These are phyloP conservation scores for Drosophila colorata DNA, from an alignment of 2,888 invertebrate genomes.

Conservation along the genomic window DNA sequence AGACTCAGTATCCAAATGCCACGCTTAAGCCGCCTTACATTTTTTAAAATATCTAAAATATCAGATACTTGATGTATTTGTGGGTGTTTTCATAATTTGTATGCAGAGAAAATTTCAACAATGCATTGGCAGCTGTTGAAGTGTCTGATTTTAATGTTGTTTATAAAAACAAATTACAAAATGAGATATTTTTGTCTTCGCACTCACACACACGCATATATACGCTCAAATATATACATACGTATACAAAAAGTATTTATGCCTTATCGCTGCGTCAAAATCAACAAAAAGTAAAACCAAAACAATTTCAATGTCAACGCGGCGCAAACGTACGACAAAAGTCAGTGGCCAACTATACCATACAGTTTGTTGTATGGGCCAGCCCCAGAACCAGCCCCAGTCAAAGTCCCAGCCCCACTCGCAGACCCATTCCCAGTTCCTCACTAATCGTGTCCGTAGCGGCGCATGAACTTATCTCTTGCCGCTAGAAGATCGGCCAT, in stretches of 20 bases:
- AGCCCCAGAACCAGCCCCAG: slow-evolving; percentile 1
- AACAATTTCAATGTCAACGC: slow-evolving; percentile 82
- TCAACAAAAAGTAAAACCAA: slow-evolving; percentile 72
- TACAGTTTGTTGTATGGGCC: slow-evolving; percentile 3
- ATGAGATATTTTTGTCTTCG: slow-evolving; percentile 56
- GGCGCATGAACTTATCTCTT: slow-evolving; percentile 58
- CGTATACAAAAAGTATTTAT: slow-evolving; percentile 56
- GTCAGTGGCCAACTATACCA: slow-evolving; percentile 73
- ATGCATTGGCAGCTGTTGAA: slow-evolving; percentile 57
- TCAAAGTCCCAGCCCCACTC: slow-evolving; percentile 8
- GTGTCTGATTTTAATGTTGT: slow-evolving; percentile 58
- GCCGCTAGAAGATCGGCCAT: slow-evolving; percentile 68
- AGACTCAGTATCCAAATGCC: too few species aligned
- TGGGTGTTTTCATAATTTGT: slow-evolving; percentile 1
- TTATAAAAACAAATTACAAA: slow-evolving; percentile 76
- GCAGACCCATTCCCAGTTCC: slow-evolving; percentile 27
- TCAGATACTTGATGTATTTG: slow-evolving; percentile 20
- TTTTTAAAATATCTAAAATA: background rate
- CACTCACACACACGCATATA: slow-evolving; percentile 7
- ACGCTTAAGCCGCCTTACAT: too few species aligned
- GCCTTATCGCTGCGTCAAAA: slow-evolving; percentile 77
- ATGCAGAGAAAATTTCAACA: slow-evolving; percentile 19
- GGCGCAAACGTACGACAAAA: slow-evolving; percentile 54
- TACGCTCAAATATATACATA: slow-evolving; percentile 1
- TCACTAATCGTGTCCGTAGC: slow-evolving; percentile 31